Evolutionary conservation across 1,140 invertebrate species (phyloP).

Genomic region (Ceratosolen solmsi): DNA sequence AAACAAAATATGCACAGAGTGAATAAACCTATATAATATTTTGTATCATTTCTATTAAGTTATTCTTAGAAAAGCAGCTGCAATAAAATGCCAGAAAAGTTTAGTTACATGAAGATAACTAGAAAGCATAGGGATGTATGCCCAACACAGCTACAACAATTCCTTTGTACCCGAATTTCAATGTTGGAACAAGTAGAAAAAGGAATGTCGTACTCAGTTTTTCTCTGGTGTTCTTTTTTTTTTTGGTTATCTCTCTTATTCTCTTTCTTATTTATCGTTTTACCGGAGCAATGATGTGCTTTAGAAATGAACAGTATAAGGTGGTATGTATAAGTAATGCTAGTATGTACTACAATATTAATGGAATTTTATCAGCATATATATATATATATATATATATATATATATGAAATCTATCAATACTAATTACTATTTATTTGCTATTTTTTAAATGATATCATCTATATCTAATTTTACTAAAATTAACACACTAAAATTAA

Average conservation of each 20-base stretch:
- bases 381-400: too few species aligned
- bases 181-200: constrained; percentile 18
- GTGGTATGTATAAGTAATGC: too few species aligned
- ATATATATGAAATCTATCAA: too few species aligned
- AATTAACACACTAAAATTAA: too few species aligned
- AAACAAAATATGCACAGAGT: too few species aligned
- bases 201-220: background rate
- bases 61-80: constrained; percentile 14
- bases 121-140: constrained; percentile 14
- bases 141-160: background rate
- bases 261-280: constrained; percentile 36
- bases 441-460: too few species aligned
- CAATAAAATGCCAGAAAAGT: constrained; percentile 39
- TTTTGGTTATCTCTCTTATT: background rate
- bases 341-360: too few species aligned
- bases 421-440: too few species aligned
- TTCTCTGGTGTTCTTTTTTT: background rate
- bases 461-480: too few species aligned
- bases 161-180: constrained; percentile 35
- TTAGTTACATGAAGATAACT: constrained; percentile 44
- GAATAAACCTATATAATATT: too few species aligned
- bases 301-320: background rate
- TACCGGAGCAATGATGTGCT: background rate
- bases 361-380: too few species aligned
- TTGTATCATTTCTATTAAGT: background rate